These are phyloP conservation scores for Meteorus cinctellus DNA, from an alignment of 2,888 invertebrate genomes.

Conservation along the genomic window DNA sequence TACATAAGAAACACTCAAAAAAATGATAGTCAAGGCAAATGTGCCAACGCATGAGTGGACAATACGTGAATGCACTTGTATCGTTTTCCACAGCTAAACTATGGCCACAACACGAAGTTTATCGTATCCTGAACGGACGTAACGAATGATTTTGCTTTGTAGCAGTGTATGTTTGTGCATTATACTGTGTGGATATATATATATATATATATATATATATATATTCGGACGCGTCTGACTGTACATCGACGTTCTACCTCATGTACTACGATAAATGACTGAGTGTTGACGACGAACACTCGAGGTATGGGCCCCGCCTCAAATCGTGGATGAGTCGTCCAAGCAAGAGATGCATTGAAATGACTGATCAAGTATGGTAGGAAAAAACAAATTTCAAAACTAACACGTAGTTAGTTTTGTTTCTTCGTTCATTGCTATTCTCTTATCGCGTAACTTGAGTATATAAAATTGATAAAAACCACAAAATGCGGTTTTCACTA, in stretches of 20 bases:
- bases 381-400: neutral
- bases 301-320: constrained; percentile 34
- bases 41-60: constrained; percentile 3
- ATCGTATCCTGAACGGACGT: constrained; percentile 39
- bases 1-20: neutral
- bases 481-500: neutral
- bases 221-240: neutral
- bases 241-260: constrained; percentile 27
- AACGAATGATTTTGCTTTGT: constrained; percentile 30
- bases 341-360: constrained; percentile 7
- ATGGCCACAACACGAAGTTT: constrained; percentile 19
- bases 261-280: constrained; percentile 32
- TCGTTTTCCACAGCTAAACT: constrained; percentile 17
- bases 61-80: constrained; percentile 38
- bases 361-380: neutral
- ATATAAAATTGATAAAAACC: neutral
- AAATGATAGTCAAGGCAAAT: constrained; percentile 21
- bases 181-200: neutral
- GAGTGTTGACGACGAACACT: constrained; percentile 15
- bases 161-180: neutral
- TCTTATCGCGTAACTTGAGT: no score
- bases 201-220: neutral
- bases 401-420: neutral
- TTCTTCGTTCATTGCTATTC: neutral
- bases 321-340: constrained; percentile 25